Percentiles rank a stretch among this genome's conserved stretches.
Conservation (phyloP, 2,888 invertebrate species). For the Cheilosia vulpina region DNA sequence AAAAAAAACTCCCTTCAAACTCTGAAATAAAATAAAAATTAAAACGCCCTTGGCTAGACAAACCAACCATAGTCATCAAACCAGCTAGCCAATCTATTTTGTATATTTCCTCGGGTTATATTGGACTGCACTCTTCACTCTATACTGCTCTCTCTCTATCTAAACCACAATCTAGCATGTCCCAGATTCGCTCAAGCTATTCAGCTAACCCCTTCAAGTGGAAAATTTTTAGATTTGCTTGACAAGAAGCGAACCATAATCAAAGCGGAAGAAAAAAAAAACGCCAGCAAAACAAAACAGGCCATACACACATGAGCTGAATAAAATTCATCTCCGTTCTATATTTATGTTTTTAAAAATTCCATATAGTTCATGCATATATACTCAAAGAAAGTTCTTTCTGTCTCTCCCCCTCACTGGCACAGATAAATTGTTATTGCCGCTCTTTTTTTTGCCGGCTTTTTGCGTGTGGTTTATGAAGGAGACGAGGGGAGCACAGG, state of each 20-base stretch:
- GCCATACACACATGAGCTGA: constrained; percentile 29
- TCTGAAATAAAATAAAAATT: no score
- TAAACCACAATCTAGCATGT: neutral
- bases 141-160: neutral
- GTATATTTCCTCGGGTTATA: no score
- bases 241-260: constrained; percentile 7
- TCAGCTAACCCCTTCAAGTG: neutral
- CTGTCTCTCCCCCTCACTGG: neutral
- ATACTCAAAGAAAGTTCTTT: constrained; percentile 44
- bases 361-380: constrained; percentile 47
- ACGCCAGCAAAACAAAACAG: constrained; percentile 1
- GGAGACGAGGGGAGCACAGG: neutral
- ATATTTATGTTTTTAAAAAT: constrained; percentile 21
- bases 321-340: constrained; percentile 31
- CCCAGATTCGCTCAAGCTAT: constrained; percentile 6
- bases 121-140: neutral
- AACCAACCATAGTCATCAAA: no score
- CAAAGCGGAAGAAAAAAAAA: neutral
- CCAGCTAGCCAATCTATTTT: no score
- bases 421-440: constrained; percentile 28
- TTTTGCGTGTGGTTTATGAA: neutral
- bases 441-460: neutral
- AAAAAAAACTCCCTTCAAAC: no score
- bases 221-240: constrained; percentile 17
- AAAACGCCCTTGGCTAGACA: no score